Conservation (phyloP, 1,140 invertebrate genomes). For the Charaxes varanes region DNA sequence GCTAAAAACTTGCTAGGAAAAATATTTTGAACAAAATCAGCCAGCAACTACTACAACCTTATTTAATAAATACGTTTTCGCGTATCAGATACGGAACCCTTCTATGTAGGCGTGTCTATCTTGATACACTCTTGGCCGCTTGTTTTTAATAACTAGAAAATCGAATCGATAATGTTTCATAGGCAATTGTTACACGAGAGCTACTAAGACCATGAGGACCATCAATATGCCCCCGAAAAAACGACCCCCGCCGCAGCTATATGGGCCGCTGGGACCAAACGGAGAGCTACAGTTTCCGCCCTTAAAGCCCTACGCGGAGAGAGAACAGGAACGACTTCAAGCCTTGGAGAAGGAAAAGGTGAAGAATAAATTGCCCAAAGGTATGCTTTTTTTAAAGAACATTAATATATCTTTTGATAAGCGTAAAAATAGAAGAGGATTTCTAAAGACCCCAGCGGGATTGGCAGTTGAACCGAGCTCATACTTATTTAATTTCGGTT, state of each 20-base stretch:
- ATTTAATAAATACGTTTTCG: too few species aligned
- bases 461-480: too few species aligned
- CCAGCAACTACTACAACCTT: too few species aligned
- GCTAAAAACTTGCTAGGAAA: too few species aligned
- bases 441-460: too few species aligned
- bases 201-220: conserved; percentile 40
- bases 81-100: too few species aligned
- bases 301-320: conserved; percentile 41
- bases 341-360: conserved; percentile 33
- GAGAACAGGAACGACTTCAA: conserved; percentile 41
- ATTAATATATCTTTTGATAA: conserved; percentile 1
- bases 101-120: too few species aligned
- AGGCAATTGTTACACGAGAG: conserved; percentile 52
- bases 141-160: not conserved
- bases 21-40: too few species aligned
- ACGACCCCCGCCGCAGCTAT: conserved; percentile 31
- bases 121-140: too few species aligned
- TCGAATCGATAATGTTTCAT: not conserved
- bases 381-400: conserved; percentile 24
- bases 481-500: too few species aligned
- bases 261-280: conserved; percentile 47
- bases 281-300: conserved; percentile 56
- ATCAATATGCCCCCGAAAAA: conserved; percentile 51
- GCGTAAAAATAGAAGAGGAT: too few species aligned
- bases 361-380: conserved; percentile 49